Evolutionary conservation across 92 coral and sea anemone genomes (phyloP).

Genomic region (Desmophyllum pertusum): DNA sequence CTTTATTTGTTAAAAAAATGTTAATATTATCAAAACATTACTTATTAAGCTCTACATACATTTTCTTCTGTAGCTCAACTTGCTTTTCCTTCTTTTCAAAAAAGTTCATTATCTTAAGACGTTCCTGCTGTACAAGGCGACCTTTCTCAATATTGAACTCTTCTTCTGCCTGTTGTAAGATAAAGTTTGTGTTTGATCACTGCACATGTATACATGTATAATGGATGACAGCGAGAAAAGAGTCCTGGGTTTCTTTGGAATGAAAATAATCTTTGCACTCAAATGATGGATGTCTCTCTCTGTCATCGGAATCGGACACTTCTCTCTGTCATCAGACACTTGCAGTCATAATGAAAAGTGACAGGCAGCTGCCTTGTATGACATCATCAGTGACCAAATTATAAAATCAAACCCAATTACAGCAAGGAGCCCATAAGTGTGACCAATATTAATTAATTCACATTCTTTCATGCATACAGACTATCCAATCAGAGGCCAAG

Average conservation of each 20-base stretch:
- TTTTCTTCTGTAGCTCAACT: constrained; percentile 95
- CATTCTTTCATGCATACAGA: too few species aligned
- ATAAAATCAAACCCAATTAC: too few species aligned
- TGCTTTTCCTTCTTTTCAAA: constrained; percentile 97
- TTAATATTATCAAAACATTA: neutral
- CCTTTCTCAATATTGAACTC: constrained; percentile 98
- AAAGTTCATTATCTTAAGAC: constrained; percentile 93
- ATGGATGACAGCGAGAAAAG: neutral
- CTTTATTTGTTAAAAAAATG: too few species aligned
- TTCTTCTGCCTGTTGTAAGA: constrained; percentile 80
- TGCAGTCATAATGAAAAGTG: too few species aligned
- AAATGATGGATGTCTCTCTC: too few species aligned
- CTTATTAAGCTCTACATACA: constrained; percentile 54
- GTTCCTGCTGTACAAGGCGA: constrained; percentile 96
- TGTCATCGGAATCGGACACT: too few species aligned
- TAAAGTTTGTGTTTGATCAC: neutral
- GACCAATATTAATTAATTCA: too few species aligned
- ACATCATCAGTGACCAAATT: too few species aligned
- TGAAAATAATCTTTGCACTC: too few species aligned
- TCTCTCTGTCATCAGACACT: too few species aligned
- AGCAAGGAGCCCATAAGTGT: too few species aligned
- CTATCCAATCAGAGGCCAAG: too few species aligned
- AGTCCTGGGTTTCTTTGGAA: neutral
- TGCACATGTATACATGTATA: neutral
- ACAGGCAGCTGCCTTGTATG: neutral